Percentiles rank a stretch among this genome's conserved stretches.
phyloP scores from a whole-genome alignment of 2,888 invertebrate species.

The Boloria euphrosyne region DNA sequence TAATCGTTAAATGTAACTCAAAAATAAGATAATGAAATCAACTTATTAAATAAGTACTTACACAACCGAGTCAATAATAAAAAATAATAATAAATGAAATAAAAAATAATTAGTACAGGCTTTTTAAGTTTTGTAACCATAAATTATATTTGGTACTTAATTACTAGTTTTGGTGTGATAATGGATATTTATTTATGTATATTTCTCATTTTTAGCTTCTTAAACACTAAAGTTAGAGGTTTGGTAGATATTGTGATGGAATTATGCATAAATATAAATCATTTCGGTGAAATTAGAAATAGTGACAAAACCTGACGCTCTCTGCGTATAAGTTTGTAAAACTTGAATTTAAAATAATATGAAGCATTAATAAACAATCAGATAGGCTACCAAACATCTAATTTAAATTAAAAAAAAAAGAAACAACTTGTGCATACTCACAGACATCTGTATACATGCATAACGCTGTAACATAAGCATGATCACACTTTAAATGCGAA shows the following conservation, averaged over 20 bases:
- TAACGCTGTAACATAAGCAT: slow-evolving; percentile 79
- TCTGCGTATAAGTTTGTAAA: slow-evolving; percentile 48
- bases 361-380: slow-evolving; percentile 51
- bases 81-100: slow-evolving; percentile 52
- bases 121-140: slow-evolving; percentile 49
- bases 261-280: slow-evolving; percentile 36
- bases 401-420: slow-evolving; percentile 56
- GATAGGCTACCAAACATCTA: slow-evolving; percentile 64
- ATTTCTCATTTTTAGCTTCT: slow-evolving; percentile 57
- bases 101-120: slow-evolving; percentile 50
- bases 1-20: slow-evolving; percentile 76
- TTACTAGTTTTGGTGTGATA: slow-evolving; percentile 71
- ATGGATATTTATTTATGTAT: slow-evolving; percentile 60
- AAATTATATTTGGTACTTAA: slow-evolving; percentile 53
- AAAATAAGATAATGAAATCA: slow-evolving; percentile 61
- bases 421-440: slow-evolving; percentile 80
- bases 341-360: slow-evolving; percentile 45
- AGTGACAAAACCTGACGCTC: slow-evolving; percentile 43
- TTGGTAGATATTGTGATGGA: slow-evolving; percentile 52
- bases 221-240: slow-evolving; percentile 65
- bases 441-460: slow-evolving; percentile 78
- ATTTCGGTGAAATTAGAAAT: slow-evolving; percentile 39
- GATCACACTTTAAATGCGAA: slow-evolving; percentile 80
- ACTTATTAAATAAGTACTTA: slow-evolving; percentile 83
- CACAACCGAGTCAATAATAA: slow-evolving; percentile 77